These are phyloP conservation scores for Choreutis nemorana DNA, from an alignment of 2,888 invertebrate genomes.

Conservation along the genomic window DNA sequence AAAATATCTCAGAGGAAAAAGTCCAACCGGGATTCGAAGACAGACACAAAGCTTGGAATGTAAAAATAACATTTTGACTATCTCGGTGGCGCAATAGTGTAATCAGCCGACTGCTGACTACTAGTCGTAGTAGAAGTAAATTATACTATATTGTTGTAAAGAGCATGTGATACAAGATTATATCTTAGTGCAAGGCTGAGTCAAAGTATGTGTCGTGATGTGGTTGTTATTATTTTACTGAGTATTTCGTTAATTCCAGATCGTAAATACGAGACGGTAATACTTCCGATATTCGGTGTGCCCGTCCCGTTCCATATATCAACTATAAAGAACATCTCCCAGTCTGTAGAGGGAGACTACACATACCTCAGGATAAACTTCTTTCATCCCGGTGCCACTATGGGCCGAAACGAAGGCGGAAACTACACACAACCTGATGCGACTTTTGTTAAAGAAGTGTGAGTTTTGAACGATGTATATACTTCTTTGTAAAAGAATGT, in stretches of 20 bases:
- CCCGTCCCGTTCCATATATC: slow-evolving; percentile 99
- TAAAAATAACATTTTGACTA: too few species aligned
- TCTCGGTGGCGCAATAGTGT: too few species aligned
- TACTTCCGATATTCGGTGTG: slow-evolving; percentile 94
- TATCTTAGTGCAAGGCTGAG: too few species aligned
- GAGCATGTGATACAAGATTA: too few species aligned
- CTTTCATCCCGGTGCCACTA: slow-evolving; percentile 96
- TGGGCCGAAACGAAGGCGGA: slow-evolving; percentile 92
- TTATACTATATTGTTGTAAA: too few species aligned
- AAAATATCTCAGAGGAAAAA: neutral
- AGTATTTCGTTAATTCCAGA: too few species aligned
- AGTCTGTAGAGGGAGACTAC: slow-evolving; percentile 98
- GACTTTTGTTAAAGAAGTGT: slow-evolving; percentile 98
- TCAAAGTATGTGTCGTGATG: too few species aligned
- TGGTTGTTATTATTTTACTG: too few species aligned
- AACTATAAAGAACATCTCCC: slow-evolving; percentile 98
- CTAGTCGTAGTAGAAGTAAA: too few species aligned
- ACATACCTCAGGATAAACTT: slow-evolving; percentile 98
- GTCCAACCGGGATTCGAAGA: neutral
- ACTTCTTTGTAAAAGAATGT: slow-evolving; percentile 2
- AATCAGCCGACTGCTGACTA: too few species aligned
- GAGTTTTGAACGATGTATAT: slow-evolving; percentile 38
- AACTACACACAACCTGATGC: slow-evolving; percentile 94
- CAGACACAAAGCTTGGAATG: too few species aligned
- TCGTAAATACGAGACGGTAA: slow-evolving; percentile 97